These are phyloP conservation scores for Phenganax marumi DNA, from an alignment of 92 coral and sea anemone genomes.

Conservation along the genomic window DNA sequence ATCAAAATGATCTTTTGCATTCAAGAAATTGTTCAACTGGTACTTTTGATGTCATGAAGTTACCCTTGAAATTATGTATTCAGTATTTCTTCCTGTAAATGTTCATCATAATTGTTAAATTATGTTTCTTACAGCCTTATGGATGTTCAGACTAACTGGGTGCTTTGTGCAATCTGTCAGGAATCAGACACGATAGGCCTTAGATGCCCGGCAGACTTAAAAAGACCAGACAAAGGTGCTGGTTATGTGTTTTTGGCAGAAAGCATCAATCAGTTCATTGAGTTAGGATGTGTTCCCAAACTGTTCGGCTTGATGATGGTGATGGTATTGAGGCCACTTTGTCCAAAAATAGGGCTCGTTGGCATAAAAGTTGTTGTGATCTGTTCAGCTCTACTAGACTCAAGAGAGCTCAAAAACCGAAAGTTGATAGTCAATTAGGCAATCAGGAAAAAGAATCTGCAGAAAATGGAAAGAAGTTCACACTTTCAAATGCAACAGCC, in stretches of 20 bases:
- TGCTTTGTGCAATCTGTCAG: neutral
- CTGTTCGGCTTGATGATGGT: slow-evolving; percentile 39
- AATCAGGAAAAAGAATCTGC: slow-evolving; percentile 8
- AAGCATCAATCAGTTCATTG: slow-evolving; percentile 42
- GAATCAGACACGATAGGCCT: neutral
- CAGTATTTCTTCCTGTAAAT: neutral
- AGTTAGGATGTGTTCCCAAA: slow-evolving; percentile 24
- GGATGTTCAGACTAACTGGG: slow-evolving; percentile 1
- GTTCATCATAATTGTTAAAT: neutral
- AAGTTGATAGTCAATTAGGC: neutral
- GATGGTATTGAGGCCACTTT: slow-evolving; percentile 47
- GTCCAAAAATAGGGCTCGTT: slow-evolving; percentile 38
- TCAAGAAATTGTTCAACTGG: neutral
- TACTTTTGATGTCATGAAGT: neutral
- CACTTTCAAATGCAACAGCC: neutral
- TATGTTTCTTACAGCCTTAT: slow-evolving; percentile 2
- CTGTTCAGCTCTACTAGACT: slow-evolving; percentile 42
- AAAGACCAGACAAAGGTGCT: slow-evolving; percentile 43
- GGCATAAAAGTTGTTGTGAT: slow-evolving; percentile 56
- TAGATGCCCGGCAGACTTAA: slow-evolving; percentile 37
- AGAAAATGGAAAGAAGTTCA: neutral
- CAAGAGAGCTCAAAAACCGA: slow-evolving; percentile 35
- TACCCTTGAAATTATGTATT: neutral
- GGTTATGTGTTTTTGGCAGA: slow-evolving; percentile 41
- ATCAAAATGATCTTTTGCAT: neutral